Evolutionary conservation across 2,888 invertebrate genomes (phyloP), one percentile per base, ranked within the genome.

Genomic region (Epirrhoe tristata): DNA sequence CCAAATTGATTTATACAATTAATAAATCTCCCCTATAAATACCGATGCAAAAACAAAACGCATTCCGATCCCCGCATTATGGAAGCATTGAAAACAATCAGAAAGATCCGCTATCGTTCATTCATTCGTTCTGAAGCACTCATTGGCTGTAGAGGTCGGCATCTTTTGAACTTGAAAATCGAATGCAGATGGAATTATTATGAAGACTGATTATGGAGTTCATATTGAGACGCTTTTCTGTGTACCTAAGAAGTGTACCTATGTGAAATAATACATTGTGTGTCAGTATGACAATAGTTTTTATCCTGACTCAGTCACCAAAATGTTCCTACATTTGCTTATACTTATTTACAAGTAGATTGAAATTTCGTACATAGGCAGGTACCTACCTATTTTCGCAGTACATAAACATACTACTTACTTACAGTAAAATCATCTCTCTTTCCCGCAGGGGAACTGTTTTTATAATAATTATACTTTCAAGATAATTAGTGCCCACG

Each of bases 51-150:
- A 74, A 72, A 72, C 72, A 71, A 75, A 78, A 72, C 76, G 77
- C 84, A 83, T 82, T 81, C 80, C 85, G 72, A 79, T 89, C 90
- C 90, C 89, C 89, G 86, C 89, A 85, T 80, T 78, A 83, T 84
- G 84, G 85, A 86, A 79, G 77, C 75, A 79, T 71, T 73, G 43
- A 83, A 85, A 84, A 74, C 81, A 84, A 86, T 86, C 63, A 67
- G 80, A 87, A 81, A 91, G 92, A 92, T 92, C 91, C 88, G 92
- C 88, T 74, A 92, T 92, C 90, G 80, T 82, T 85, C 86, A 86
- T 80, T 85, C 83, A 76, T 77, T 86, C 85, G 77, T 75, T 86
- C 82, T 83, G 78, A 77, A 82, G 80, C 76, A 86, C 86, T 91
- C 88, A 91, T 91, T 90, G 89, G 89, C 85, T 84, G 86, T 88